Base-by-base conservation (phyloP, 2,797 vertebrate species). In the Xyrichtys novacula region DNA sequence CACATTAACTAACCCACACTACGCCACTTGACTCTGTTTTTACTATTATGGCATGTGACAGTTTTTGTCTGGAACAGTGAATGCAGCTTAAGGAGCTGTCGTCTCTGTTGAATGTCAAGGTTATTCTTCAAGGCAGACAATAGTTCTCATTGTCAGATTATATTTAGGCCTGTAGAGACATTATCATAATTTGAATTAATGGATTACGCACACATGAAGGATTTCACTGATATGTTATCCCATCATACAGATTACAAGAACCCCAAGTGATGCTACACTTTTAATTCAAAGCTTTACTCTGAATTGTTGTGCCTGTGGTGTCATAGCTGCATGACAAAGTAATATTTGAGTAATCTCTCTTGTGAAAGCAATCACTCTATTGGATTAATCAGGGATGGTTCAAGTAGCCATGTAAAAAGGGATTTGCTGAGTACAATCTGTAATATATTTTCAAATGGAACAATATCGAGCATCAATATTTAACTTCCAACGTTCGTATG, bases 41-140 rank as follows among this genome's bases (percentile, higher is more conserved):
- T 49, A 79, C 46, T 26, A 68, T 84, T 68, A 85, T 84, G 58
- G 39, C 42, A 74, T 71, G 53, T 78, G 87, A 83, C 83, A 83
- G 75, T 79, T 70, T 81, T 76, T 28, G 59, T 84, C 72, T 86
- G 84, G 65, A 81, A 84, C 81, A 84, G 69, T 76, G 64, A 65
- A 53, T 53, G 44, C 57, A 74, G 62, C 76, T 81, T 34, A 71
- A 81, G 69, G 66, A 83, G 65, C 72, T 84, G 80, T 83, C 72
- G 0, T 59, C 65, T 76, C 52, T 34, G 47, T 57, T 78, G 15
- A 88, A 72, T 50, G 72, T 87, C 78, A 85, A 52, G 62, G 70
- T 76, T 74, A 42, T 73, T 85, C 74, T 82, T 84, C 69, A 62
- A 68, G 75, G 81, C 76, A 84, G 71, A 76, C 65, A 85, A 63